Conservation (phyloP, 2,888 invertebrate genomes). For the Hyppa rectilinea region DNA sequence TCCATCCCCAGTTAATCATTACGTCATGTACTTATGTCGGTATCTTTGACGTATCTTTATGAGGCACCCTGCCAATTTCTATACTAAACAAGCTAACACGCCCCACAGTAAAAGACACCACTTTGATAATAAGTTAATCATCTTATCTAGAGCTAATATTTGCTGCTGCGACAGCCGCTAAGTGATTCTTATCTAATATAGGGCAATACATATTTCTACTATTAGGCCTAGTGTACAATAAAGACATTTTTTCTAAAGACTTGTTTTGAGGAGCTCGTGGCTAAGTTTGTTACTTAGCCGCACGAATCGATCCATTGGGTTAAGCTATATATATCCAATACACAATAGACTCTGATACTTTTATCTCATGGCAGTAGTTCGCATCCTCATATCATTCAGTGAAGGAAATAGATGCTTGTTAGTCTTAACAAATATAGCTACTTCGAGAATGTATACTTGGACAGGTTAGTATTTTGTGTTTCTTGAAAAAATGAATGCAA, state of each 20-base stretch:
- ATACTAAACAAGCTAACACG: constrained; percentile 3
- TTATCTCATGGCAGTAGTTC: too few species aligned
- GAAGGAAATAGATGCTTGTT: too few species aligned
- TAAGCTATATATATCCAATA: too few species aligned
- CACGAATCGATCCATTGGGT: too few species aligned
- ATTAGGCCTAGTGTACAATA: neutral
- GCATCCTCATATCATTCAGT: too few species aligned
- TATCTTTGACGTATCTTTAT: neutral
- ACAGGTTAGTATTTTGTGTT: too few species aligned
- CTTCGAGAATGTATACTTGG: too few species aligned
- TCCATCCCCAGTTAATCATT: neutral
- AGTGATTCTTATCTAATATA: constrained; percentile 33
- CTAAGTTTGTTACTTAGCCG: too few species aligned
- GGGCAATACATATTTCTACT: constrained; percentile 3
- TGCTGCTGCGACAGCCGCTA: constrained; percentile 12
- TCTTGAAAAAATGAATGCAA: too few species aligned
- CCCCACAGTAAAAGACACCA: constrained; percentile 24
- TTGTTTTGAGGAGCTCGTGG: too few species aligned
- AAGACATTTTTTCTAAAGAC: neutral
- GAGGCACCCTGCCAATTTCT: neutral
- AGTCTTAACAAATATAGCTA: too few species aligned
- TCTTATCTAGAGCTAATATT: constrained; percentile 44
- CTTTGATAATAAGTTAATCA: constrained; percentile 39
- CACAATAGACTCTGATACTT: too few species aligned
- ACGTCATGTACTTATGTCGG: neutral